Evolutionary conservation across 1,140 invertebrate genomes (phyloP).

Genomic region (Pollicipes pollicipes): DNA sequence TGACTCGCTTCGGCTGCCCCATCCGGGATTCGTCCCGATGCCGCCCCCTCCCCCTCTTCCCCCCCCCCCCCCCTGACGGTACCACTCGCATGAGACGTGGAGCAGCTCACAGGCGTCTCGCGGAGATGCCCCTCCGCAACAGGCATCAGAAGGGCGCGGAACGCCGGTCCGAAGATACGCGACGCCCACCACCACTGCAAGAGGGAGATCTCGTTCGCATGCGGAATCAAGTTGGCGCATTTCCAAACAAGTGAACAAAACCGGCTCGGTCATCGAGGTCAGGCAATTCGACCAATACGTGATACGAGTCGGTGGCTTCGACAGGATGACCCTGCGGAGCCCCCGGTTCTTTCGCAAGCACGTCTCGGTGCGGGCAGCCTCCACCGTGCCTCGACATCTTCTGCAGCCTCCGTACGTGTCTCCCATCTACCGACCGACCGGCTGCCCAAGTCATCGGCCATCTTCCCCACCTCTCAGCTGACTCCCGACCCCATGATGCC

Average conservation of each 20-base stretch:
- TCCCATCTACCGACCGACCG: too few species aligned
- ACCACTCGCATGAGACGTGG: too few species aligned
- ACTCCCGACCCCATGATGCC: too few species aligned
- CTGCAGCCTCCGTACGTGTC: too few species aligned
- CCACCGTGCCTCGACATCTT: too few species aligned
- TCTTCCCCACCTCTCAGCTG: too few species aligned
- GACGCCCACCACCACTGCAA: neutral
- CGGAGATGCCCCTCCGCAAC: too few species aligned
- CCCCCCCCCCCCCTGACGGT: too few species aligned
- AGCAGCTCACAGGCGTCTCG: too few species aligned
- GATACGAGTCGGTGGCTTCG: constrained; percentile 3
- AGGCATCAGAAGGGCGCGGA: neutral
- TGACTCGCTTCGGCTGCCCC: constrained; percentile 5
- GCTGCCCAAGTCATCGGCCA: too few species aligned
- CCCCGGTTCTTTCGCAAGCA: constrained; percentile 3
- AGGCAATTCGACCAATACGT: constrained; percentile 8
- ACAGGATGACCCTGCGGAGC: neutral
- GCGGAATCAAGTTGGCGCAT: constrained; percentile 4
- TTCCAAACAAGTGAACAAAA: constrained; percentile 7
- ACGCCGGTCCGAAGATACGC: constrained; percentile 1
- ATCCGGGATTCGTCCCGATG: constrained; percentile 7
- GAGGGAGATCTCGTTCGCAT: constrained; percentile 1
- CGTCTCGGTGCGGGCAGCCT: too few species aligned
- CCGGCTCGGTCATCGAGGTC: constrained; percentile 2
- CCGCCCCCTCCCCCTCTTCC: too few species aligned